Conservation (phyloP, 1,140 invertebrate genomes). For the Cephus cinctus region DNA sequence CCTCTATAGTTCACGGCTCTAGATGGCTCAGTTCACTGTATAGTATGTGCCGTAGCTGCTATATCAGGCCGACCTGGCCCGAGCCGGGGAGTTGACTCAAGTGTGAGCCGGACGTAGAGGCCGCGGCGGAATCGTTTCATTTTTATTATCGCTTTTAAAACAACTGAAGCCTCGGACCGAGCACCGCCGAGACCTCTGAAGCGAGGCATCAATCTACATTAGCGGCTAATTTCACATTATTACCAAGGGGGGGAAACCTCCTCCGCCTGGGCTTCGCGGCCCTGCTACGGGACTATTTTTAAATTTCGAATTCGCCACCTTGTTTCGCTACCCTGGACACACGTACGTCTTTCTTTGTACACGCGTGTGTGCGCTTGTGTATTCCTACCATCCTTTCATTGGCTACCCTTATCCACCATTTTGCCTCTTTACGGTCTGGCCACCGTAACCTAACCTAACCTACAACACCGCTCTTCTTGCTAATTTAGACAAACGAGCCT, state of each 20-base stretch:
- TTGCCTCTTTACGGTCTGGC: background rate
- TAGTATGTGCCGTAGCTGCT: too few species aligned
- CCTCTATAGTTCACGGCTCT: too few species aligned
- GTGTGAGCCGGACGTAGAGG: too few species aligned
- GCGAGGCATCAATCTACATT: slow-evolving; percentile 51
- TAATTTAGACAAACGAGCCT: slow-evolving; percentile 6
- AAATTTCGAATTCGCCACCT: too few species aligned
- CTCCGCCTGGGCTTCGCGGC: too few species aligned
- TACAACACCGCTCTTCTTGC: background rate
- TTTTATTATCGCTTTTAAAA: slow-evolving; percentile 53
- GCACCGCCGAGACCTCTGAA: slow-evolving; percentile 24
- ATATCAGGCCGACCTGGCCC: too few species aligned
- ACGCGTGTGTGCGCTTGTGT: background rate
- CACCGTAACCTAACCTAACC: background rate
- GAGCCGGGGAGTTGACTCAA: too few species aligned
- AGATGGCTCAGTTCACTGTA: too few species aligned
- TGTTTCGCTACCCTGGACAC: too few species aligned
- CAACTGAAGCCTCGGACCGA: slow-evolving; percentile 17
- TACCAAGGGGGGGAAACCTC: slow-evolving; percentile 30
- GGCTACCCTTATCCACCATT: background rate
- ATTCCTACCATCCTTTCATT: background rate
- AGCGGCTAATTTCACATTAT: slow-evolving; percentile 53
- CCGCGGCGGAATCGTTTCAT: slow-evolving; percentile 44
- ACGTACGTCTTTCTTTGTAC: background rate
- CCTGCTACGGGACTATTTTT: too few species aligned